phyloP scores from a whole-genome alignment of 2,888 invertebrate species.

The Selenia dentaria region DNA sequence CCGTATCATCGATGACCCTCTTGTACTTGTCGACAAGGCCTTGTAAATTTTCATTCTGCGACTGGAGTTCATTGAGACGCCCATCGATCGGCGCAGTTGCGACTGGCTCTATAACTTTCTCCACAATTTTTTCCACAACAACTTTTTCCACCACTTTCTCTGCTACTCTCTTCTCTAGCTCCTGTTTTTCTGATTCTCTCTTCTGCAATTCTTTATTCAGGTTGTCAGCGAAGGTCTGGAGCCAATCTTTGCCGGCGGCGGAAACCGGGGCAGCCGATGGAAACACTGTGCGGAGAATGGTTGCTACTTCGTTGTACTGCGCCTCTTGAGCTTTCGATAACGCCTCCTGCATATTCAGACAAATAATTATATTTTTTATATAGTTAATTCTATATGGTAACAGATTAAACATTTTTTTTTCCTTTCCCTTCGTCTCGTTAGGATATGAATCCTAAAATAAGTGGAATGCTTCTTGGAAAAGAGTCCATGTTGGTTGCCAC shows the following conservation, averaged over 20 bases:
- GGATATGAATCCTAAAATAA: too few relatives aligned
- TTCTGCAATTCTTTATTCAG: conserved; percentile 52
- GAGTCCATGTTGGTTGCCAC: too few relatives aligned
- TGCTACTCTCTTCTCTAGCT: conserved; percentile 26
- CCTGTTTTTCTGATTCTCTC: conserved; percentile 23
- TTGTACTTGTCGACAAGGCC: conserved; percentile 88
- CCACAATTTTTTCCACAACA: conserved; percentile 10
- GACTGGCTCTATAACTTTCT: conserved; percentile 9
- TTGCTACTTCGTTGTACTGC: conserved; percentile 85
- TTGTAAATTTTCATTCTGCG: conserved; percentile 87
- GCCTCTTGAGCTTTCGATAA: conserved; percentile 82
- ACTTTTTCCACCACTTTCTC: conserved; percentile 12
- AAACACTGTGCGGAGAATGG: conserved; percentile 59
- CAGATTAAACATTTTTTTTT: too few relatives aligned
- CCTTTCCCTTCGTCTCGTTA: too few relatives aligned
- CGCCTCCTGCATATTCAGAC: conserved; percentile 52
- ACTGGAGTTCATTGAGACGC: conserved; percentile 75
- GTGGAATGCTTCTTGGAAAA: too few relatives aligned
- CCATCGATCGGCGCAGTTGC: conserved; percentile 40
- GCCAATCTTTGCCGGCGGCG: conserved; percentile 53
- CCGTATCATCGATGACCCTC: conserved; percentile 90
- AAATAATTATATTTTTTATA: too few relatives aligned
- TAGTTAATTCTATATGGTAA: too few relatives aligned
- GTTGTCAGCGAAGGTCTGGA: conserved; percentile 62
- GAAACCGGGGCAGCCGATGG: conserved; percentile 52